Evolutionary conservation across 2,797 vertebrate genomes (phyloP).

Genomic region (Sternarchorhynchus goeldii): DNA sequence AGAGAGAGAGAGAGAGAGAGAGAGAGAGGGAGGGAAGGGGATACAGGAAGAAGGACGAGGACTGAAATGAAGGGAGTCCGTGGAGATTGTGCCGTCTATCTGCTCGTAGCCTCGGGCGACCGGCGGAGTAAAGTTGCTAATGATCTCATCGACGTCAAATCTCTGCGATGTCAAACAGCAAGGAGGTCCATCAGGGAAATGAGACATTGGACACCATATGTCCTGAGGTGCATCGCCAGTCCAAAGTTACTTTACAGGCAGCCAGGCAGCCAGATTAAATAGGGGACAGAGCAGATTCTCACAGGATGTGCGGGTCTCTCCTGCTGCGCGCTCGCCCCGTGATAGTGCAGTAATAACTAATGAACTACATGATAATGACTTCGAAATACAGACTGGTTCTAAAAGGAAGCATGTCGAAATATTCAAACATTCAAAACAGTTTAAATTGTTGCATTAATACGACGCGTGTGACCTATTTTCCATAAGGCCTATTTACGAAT

Average conservation of each 20-base stretch:
- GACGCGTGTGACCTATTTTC: too few relatives aligned
- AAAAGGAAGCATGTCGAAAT: conserved; percentile 20
- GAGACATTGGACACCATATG: conserved; percentile 69
- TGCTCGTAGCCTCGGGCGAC: conserved; percentile 63
- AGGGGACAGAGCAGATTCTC: conserved; percentile 47
- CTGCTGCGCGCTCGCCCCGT: conserved; percentile 17
- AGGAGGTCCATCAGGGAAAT: conserved; percentile 77
- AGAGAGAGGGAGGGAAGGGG: conserved; percentile 61
- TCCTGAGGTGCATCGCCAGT: conserved; percentile 73
- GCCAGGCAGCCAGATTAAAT: conserved; percentile 56
- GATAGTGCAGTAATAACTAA: conserved; percentile 51
- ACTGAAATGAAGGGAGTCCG: conserved; percentile 59
- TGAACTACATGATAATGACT: conserved; percentile 51
- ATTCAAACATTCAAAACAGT: too few relatives aligned
- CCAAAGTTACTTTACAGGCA: conserved; percentile 67
- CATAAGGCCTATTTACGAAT: too few relatives aligned
- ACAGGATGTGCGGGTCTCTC: conserved; percentile 37
- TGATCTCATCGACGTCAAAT: conserved; percentile 72
- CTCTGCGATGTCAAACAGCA: conserved; percentile 69
- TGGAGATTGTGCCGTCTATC: conserved; percentile 66
- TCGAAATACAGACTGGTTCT: conserved; percentile 7
- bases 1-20: background rate
- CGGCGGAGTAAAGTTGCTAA: conserved; percentile 75
- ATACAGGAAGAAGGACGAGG: conserved; percentile 51
- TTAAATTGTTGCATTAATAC: too few relatives aligned